Base-by-base conservation (phyloP, 2,113 vertebrate species). In the Gobiocypris rarus region DNA sequence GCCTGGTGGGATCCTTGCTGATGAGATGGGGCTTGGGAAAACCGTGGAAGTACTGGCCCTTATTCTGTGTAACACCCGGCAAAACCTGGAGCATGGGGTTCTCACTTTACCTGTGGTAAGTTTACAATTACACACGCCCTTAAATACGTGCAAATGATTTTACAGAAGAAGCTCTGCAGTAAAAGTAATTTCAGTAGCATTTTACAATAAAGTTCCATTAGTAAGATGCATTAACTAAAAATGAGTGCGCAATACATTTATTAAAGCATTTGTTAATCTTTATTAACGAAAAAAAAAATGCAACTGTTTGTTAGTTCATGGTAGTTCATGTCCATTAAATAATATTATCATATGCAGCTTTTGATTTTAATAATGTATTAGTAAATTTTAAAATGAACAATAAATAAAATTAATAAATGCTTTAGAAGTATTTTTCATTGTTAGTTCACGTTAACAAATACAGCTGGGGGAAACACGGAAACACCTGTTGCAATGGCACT, bases 1-100 rank as follows among this genome's bases (percentile, higher is more conserved):
- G 96, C 97, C 96, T 75, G 97, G 98, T 84, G 98, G 98, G 77
- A 98, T 99, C 89, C 93, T 99, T 89, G 98, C 98, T 69, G 98
- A 99, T 93, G 98, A 99, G 89, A 99, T 99, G 98, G 98, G 98
- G 19, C 95, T 99, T 17, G 98, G 98, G 77, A 99, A 99, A 92
- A 99, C 98, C 0, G 98, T 99, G 81, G 98, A 99, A 84, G 97
- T 99, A 84, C 91, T 99, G 91, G 97, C 98, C 81, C 95, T 99
- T 80, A 99, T 99, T 92, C 91, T 99, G 89, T 95, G 91, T 86
- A 96, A 99, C 88, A 94, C 93, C 2, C 93, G 97, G 61, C 94
- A 95, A 90, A 94, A 96, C 82, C 69, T 97, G 83, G 93, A 92
- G 89, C 94, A 95, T 75, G 95, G 95, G 86, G 89, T 91, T 83